A percentile compares a stretch with the other conserved stretches of the same genome.
Evolutionary conservation across 1,140 invertebrate species (phyloP).

Genomic region (Akabosia matsudoensis): DNA sequence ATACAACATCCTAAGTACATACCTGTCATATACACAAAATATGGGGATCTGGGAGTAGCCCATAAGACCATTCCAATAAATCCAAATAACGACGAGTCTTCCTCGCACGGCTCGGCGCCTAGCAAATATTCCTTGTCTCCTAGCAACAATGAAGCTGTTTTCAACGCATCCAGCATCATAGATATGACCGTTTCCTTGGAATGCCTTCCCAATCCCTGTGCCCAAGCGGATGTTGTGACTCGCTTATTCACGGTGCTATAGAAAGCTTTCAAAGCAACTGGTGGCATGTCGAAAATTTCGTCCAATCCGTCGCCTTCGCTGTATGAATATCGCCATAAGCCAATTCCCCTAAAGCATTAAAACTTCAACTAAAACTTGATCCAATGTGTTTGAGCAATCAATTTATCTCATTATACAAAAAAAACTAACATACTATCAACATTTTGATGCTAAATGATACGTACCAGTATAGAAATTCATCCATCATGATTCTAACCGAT

Average conservation of each 20-base stretch:
- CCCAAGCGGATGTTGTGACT: background rate
- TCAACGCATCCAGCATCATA: background rate
- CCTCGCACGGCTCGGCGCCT: conserved; percentile 4
- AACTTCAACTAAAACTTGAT: background rate
- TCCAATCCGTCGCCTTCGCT: background rate
- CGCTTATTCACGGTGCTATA: background rate
- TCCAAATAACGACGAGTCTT: conserved; percentile 11
- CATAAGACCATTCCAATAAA: background rate
- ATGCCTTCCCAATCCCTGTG: conserved; percentile 17
- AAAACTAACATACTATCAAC: conserved; percentile 14
- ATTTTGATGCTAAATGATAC: background rate
- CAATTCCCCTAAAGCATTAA: conserved; percentile 15
- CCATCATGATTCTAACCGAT: conserved; percentile 36
- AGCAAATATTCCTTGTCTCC: background rate
- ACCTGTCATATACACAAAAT: background rate
- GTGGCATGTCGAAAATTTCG: conserved; percentile 12
- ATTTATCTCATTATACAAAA: no score
- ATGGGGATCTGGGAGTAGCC: conserved; percentile 6
- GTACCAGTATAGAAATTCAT: conserved; percentile 36
- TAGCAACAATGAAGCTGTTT: background rate
- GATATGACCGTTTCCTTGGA: background rate
- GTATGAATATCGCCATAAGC: conserved; percentile 16
- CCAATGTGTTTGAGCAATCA: background rate
- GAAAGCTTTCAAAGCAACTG: background rate
- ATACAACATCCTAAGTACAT: no score